phyloP scores from a whole-genome alignment of 2,797 vertebrate genomes.

The Enteromius trimaculatus region DNA sequence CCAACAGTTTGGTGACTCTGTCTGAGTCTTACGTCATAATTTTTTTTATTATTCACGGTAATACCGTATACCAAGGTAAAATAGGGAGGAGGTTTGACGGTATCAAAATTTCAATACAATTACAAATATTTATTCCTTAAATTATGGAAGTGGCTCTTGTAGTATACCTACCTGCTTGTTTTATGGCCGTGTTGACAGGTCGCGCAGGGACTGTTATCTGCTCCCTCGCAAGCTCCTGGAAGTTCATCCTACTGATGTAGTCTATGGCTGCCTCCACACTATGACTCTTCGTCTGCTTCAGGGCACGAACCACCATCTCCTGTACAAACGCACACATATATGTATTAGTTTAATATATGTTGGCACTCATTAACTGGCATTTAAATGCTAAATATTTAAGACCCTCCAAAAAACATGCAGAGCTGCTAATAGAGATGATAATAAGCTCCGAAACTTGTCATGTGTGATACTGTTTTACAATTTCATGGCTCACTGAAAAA shows the following conservation, averaged over 20 bases:
- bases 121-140: too few species aligned
- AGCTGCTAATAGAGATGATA: not conserved
- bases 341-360: not conserved
- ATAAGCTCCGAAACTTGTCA: not conserved
- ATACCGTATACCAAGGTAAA: too few species aligned
- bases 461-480: not conserved
- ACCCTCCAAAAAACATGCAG: not conserved
- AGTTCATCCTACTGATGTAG: slow-evolving; percentile 92
- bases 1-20: too few species aligned
- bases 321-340: slow-evolving; percentile 56
- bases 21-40: too few species aligned
- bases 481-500: not conserved
- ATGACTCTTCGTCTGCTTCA: slow-evolving; percentile 86
- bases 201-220: slow-evolving; percentile 84
- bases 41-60: too few species aligned
- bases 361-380: not conserved
- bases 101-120: too few species aligned
- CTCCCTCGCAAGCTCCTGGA: slow-evolving; percentile 89
- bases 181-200: slow-evolving; percentile 82
- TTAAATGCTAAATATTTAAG: not conserved
- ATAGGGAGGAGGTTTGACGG: too few species aligned
- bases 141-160: not conserved
- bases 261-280: slow-evolving; percentile 89
- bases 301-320: slow-evolving; percentile 86
- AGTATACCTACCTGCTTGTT: slow-evolving; percentile 81